These are phyloP conservation scores for Corynorhinus townsendii DNA, from an alignment of 2,113 vertebrate species.

Conservation along the genomic window DNA sequence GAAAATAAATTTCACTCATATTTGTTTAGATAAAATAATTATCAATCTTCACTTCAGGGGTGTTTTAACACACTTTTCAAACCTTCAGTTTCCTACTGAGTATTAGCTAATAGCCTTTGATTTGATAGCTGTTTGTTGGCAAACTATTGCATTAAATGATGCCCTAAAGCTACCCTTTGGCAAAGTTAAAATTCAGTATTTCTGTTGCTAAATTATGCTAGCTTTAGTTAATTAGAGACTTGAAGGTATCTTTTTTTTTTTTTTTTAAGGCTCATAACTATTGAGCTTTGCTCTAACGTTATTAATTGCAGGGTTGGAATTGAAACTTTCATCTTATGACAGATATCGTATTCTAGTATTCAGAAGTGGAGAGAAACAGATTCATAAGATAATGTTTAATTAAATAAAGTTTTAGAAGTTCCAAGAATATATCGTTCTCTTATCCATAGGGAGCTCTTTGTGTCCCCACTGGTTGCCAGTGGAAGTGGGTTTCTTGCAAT, in stretches of 20 bases:
- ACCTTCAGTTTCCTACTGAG: slow-evolving; percentile 40
- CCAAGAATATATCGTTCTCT: neutral
- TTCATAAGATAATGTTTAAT: neutral
- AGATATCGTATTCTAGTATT: neutral
- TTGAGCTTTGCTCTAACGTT: neutral
- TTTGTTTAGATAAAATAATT: slow-evolving; percentile 45
- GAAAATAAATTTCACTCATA: slow-evolving; percentile 6
- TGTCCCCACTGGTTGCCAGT: neutral
- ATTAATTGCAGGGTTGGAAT: neutral
- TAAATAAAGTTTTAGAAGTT: neutral
- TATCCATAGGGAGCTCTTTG: neutral
- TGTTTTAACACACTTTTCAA: slow-evolving; percentile 48
- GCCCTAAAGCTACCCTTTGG: slow-evolving; percentile 38
- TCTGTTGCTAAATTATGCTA: slow-evolving; percentile 38
- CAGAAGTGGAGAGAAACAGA: neutral
- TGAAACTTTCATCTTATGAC: neutral
- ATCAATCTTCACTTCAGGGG: slow-evolving; percentile 15
- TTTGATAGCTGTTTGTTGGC: slow-evolving; percentile 46
- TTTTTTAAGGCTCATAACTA: neutral
- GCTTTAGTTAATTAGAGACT: slow-evolving; percentile 36
- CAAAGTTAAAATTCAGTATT: slow-evolving; percentile 59
- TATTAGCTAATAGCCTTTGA: slow-evolving; percentile 52
- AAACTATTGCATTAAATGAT: slow-evolving; percentile 50
- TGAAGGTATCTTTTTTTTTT: neutral
- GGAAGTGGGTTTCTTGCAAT: neutral